Percentiles rank a stretch among this genome's conserved stretches.
These are phyloP conservation scores for Alexandromys fortis DNA, from an alignment of 2,113 vertebrate genomes.

Conservation along the genomic window DNA sequence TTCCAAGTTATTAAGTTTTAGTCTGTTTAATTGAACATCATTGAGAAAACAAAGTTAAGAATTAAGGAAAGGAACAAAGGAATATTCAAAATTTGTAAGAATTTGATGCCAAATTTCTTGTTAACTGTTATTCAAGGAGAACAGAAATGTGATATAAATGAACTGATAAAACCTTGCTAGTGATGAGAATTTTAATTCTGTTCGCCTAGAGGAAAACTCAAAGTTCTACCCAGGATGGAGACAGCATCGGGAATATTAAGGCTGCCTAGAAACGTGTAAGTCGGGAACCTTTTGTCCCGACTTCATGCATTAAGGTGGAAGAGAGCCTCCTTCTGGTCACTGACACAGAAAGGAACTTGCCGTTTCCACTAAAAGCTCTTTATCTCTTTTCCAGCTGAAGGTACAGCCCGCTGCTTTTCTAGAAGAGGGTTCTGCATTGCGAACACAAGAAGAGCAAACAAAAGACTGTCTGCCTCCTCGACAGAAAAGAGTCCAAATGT, in stretches of 20 bases:
- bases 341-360: conserved; percentile 24
- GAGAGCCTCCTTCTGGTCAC: conserved; percentile 81
- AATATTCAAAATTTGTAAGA: background rate
- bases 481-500: background rate
- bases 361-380: conserved; percentile 13
- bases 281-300: conserved; percentile 45
- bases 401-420: background rate
- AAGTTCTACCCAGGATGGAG: background rate
- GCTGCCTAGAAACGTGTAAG: background rate
- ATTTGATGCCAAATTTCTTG: background rate
- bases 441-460: conserved; percentile 21
- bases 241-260: background rate
- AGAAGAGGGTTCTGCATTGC: conserved; percentile 15
- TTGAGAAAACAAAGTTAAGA: conserved; percentile 39
- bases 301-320: conserved; percentile 61
- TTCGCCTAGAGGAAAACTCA: background rate
- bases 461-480: background rate
- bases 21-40: background rate
- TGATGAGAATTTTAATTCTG: conserved; percentile 21
- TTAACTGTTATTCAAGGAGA: background rate
- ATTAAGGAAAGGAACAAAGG: conserved; percentile 20
- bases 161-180: background rate
- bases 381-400: conserved; percentile 21
- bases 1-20: conserved; percentile 35
- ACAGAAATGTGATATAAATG: conserved; percentile 26